These are phyloP conservation scores for Cataglyphis hispanica DNA, from an alignment of 1,140 invertebrate species.

Conservation along the genomic window DNA sequence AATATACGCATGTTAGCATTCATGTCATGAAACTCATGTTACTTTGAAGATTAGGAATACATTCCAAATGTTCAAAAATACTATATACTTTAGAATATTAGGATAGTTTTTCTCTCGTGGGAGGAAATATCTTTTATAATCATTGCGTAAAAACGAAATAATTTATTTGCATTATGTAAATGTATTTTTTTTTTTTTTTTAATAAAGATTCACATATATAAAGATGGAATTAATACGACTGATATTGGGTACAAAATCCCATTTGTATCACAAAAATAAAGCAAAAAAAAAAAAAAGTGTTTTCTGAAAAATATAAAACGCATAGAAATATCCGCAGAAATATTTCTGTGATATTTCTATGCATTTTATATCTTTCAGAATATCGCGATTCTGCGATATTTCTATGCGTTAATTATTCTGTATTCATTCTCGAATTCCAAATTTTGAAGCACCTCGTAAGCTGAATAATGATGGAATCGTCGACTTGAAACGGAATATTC, in stretches of 20 bases:
- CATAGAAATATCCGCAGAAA: background rate
- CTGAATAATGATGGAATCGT: too few species aligned
- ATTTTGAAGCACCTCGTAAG: background rate
- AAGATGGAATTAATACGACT: slow-evolving; percentile 17
- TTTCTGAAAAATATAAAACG: slow-evolving; percentile 9
- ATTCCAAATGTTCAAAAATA: slow-evolving; percentile 22
- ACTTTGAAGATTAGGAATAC: background rate
- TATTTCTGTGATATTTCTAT: background rate
- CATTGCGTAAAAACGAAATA: background rate
- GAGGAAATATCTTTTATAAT: slow-evolving; percentile 7
- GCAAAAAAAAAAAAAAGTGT: background rate
- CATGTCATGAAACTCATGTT: background rate
- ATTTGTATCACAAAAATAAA: slow-evolving; percentile 18
- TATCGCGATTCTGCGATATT: background rate
- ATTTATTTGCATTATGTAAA: slow-evolving; percentile 7
- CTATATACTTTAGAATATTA: background rate
- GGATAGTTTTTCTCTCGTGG: background rate
- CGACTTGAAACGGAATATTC: background rate
- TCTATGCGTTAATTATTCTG: slow-evolving; percentile 28
- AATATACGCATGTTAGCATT: slow-evolving; percentile 3
- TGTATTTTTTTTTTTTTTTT: background rate
- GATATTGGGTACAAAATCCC: background rate
- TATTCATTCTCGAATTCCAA: background rate
- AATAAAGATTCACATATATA: slow-evolving; percentile 11
- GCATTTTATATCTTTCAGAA: too few species aligned